These are phyloP conservation scores for Rachycentron canadum DNA, from an alignment of 2,797 vertebrate species.

Conservation along the genomic window DNA sequence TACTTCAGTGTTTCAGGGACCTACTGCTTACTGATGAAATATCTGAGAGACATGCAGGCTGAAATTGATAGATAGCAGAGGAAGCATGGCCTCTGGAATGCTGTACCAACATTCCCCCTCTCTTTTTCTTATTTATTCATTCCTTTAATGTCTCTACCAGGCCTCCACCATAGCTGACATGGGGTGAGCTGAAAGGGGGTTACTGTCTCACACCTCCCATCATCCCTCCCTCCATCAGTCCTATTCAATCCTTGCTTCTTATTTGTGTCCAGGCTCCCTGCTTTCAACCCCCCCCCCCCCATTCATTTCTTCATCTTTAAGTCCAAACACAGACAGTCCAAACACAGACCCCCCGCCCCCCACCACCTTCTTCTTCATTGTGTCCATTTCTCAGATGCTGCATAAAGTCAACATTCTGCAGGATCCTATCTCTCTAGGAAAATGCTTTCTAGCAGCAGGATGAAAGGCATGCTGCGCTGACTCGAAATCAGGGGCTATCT, in stretches of 20 bases:
- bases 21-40: slow-evolving; percentile 68
- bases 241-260: slow-evolving; percentile 27
- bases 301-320: slow-evolving; percentile 22
- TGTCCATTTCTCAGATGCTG: slow-evolving; percentile 36
- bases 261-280: slow-evolving; percentile 9
- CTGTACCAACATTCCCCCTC: slow-evolving; percentile 38
- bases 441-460: slow-evolving; percentile 69
- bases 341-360: slow-evolving; percentile 12
- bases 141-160: slow-evolving; percentile 34
- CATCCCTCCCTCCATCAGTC: slow-evolving; percentile 12
- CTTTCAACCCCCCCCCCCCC: neutral
- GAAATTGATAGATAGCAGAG: slow-evolving; percentile 43
- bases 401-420: slow-evolving; percentile 57
- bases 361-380: slow-evolving; percentile 18
- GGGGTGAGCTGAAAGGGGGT: slow-evolving; percentile 40
- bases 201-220: slow-evolving; percentile 34
- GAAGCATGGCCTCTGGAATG: slow-evolving; percentile 56
- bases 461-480: slow-evolving; percentile 64
- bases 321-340: slow-evolving; percentile 20
- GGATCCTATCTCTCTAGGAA: slow-evolving; percentile 60
- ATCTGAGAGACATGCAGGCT: slow-evolving; percentile 64
- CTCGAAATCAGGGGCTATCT: slow-evolving; percentile 75
- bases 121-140: slow-evolving; percentile 15
- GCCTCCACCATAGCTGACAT: slow-evolving; percentile 39
- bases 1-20: slow-evolving; percentile 55